Evolutionary conservation across 2,888 invertebrate genomes (phyloP).

Genomic region (Neria commutata): DNA sequence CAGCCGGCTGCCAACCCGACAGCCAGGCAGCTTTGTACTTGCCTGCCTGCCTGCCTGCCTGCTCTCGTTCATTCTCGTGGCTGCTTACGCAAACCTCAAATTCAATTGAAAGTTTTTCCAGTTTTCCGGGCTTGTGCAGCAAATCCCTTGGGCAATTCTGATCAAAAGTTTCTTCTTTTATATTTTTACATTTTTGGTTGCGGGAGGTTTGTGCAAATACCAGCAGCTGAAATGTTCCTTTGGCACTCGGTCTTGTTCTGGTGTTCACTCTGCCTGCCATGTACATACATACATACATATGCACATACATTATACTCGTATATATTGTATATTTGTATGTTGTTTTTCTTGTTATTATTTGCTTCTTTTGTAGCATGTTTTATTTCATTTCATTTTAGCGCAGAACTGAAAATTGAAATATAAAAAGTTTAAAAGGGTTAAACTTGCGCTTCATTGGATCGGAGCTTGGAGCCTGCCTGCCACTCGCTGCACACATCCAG

Average conservation of each 20-base stretch:
- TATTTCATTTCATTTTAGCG: slow-evolving; percentile 23
- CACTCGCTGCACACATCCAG: background rate
- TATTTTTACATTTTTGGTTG: slow-evolving; percentile 13
- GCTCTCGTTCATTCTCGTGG: slow-evolving; percentile 25
- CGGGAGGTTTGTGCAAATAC: slow-evolving; percentile 7
- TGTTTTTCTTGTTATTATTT: slow-evolving; percentile 13
- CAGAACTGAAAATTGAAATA: slow-evolving; percentile 34
- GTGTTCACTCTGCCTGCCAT: too few species aligned
- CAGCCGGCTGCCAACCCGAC: slow-evolving; percentile 30
- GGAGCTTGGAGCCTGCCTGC: background rate
- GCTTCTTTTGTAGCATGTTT: slow-evolving; percentile 1
- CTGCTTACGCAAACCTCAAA: slow-evolving; percentile 43
- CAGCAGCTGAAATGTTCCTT: too few species aligned
- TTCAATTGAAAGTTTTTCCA: slow-evolving; percentile 55
- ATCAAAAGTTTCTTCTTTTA: slow-evolving; percentile 47
- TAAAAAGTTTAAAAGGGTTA: slow-evolving; percentile 54
- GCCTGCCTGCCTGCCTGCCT: background rate
- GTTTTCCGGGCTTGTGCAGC: slow-evolving; percentile 45
- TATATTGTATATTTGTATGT: too few species aligned
- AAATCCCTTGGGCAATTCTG: slow-evolving; percentile 55
- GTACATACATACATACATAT: too few species aligned
- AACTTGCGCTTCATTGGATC: slow-evolving; percentile 44
- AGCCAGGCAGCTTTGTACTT: background rate
- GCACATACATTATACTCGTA: too few species aligned
- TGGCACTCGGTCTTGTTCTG: too few species aligned